Conservation (phyloP, 2,888 invertebrate genomes). For the Orgyia antiqua region DNA sequence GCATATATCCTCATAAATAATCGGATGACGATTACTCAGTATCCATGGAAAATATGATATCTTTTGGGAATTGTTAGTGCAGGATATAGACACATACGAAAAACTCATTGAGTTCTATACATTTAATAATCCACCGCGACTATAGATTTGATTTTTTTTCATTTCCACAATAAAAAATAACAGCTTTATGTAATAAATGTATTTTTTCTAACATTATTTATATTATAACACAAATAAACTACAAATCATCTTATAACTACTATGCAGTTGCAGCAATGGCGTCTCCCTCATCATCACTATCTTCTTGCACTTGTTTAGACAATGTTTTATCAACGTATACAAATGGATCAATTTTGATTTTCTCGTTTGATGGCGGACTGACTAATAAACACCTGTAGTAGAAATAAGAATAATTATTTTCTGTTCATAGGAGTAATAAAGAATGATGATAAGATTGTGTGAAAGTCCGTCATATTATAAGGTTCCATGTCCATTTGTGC, state of each 20-base stretch:
- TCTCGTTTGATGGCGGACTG: constrained; percentile 82
- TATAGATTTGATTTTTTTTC: no score
- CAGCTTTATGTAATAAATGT: no score
- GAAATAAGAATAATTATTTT: neutral
- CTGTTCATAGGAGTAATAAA: neutral
- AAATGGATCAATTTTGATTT: constrained; percentile 82
- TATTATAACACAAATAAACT: constrained; percentile 22
- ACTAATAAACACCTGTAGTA: constrained; percentile 77
- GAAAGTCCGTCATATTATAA: no score
- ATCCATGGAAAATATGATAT: no score
- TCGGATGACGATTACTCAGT: no score
- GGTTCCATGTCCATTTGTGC: no score
- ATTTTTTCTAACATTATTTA: constrained; percentile 23
- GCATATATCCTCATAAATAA: no score
- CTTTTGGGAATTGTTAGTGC: no score
- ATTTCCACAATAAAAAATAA: no score
- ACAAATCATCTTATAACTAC: constrained; percentile 15
- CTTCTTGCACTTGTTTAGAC: constrained; percentile 55
- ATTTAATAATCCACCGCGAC: no score
- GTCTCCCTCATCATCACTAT: constrained; percentile 66
- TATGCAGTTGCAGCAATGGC: constrained; percentile 43
- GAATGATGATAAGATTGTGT: neutral
- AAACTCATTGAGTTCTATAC: no score
- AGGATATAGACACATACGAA: no score
- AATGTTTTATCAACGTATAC: constrained; percentile 60